Evolutionary conservation across 2,888 invertebrate species (phyloP).

Genomic region (Macaria liturata): DNA sequence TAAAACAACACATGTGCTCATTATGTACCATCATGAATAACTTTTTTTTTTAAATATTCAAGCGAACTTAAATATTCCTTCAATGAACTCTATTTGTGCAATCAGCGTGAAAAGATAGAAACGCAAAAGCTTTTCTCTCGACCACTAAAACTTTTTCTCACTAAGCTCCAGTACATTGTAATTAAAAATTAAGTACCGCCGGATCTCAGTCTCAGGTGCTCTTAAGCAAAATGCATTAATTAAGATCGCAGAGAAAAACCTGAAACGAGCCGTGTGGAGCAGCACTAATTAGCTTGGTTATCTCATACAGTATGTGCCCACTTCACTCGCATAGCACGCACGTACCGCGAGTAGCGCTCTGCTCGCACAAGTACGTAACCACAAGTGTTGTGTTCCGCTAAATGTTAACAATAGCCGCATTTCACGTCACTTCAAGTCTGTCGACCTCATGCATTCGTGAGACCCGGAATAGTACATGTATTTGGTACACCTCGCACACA

Average conservation of each 20-base stretch:
- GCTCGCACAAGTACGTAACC: not conserved
- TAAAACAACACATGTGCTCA: too few species aligned
- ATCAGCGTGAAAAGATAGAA: not conserved
- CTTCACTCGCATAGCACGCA: slow-evolving; percentile 16
- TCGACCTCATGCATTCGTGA: slow-evolving; percentile 14
- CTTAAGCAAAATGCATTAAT: slow-evolving; percentile 67
- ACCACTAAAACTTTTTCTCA: slow-evolving; percentile 14
- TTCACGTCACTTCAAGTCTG: slow-evolving; percentile 25
- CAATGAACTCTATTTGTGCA: not conserved
- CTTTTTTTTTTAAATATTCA: too few species aligned
- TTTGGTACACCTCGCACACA: slow-evolving; percentile 39
- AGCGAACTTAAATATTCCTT: not conserved
- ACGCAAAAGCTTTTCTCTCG: not conserved
- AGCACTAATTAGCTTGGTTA: slow-evolving; percentile 57
- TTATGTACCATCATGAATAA: too few species aligned
- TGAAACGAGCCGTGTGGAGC: slow-evolving; percentile 51
- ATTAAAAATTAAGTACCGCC: slow-evolving; percentile 60
- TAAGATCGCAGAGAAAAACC: slow-evolving; percentile 60
- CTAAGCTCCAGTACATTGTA: slow-evolving; percentile 44
- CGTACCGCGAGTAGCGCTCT: slow-evolving; percentile 1
- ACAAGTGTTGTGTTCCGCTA: slow-evolving; percentile 2
- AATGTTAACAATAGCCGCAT: slow-evolving; percentile 22
- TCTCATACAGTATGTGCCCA: slow-evolving; percentile 32
- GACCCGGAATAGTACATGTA: slow-evolving; percentile 27
- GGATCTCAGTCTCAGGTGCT: slow-evolving; percentile 66